phyloP scores from a whole-genome alignment of 2,797 vertebrate species.

The Loris lydekkerianus region DNA sequence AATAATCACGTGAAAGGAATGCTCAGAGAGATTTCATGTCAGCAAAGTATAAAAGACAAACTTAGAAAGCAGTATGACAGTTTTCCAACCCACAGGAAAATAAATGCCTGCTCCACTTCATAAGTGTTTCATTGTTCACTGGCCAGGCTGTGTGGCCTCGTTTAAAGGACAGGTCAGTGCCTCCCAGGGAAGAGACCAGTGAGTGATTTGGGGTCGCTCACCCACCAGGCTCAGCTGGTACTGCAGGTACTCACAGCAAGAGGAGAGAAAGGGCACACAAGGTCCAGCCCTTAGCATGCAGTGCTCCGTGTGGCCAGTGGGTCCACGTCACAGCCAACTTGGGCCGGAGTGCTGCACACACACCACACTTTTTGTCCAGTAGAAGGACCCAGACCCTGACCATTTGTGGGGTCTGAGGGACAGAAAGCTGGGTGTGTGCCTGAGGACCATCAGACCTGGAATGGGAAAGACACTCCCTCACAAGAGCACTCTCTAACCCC shows the following conservation, averaged over 20 bases:
- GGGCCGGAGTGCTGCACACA: fast-evolving
- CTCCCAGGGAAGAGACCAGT: background rate
- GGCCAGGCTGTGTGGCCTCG: background rate
- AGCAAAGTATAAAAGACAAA: background rate
- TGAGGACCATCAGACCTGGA: background rate
- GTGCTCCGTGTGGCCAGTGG: too few species aligned
- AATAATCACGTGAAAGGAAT: background rate
- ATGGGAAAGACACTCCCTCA: background rate
- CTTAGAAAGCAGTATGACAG: background rate
- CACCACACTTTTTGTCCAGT: fast-evolving
- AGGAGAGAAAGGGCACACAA: background rate
- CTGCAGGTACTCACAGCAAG: background rate
- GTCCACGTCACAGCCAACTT: fast-evolving
- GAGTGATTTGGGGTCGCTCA: background rate
- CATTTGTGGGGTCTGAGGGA: fast-evolving
- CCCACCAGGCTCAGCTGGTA: background rate
- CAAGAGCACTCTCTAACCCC: background rate
- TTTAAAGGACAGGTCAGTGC: background rate
- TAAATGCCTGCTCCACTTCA: background rate
- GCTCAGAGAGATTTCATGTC: background rate
- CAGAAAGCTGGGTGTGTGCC: background rate
- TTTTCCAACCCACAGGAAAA: background rate
- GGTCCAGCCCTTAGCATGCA: background rate
- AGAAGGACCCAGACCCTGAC: background rate
- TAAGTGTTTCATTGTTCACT: background rate